Base-by-base conservation (phyloP, 2,113 vertebrate genomes). In the Felis chaus region DNA sequence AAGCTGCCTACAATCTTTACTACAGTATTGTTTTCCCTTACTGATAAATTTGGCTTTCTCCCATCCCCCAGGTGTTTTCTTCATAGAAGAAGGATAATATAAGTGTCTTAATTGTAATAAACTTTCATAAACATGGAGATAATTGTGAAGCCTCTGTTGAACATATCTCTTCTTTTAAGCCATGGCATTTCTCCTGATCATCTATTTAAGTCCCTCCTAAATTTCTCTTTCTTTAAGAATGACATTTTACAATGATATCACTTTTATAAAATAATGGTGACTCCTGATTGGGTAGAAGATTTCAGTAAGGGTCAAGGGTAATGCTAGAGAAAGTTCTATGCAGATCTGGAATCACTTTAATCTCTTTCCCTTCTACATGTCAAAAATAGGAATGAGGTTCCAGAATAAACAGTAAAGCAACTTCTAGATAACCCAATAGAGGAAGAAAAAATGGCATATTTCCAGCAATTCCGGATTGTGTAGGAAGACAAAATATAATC, bases 361-460 rank as follows among this genome's bases (percentile, higher is more conserved):
- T 76, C 78, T 39, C 73, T 83, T 80, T 82, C 14, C 81, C 48
- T 86, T 89, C 21, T 29, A 95, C 41, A n/a, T 80, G 41, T 66
- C 36, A 92, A 63, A 69, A 50, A 97, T 23, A 15, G 63, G 41
- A 91, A 83, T 73, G 16, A 95, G 16, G 29, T 84, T 97, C 66
- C 76, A 98, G 78, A 93, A 97, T 39, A 94, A 96, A 95, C 29
- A 94, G 18, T 91, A 41, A 92, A 90, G 63, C 33, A 80, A 93
- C 53, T n/a, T 89, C 53, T 57, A 19, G 63, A 89, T 41, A 92
- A 74, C 23, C n/a, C 33, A 79, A 50, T 29, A 78, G 61, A 31
- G 80, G 53, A 66, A 86, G 66, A 81, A 94, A 80, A 48, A 13
- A 84, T 33, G 45, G 39, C 69, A 39, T n/a, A 45, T 85, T 96